Base-by-base conservation (phyloP, 2,113 vertebrate species). In the Dunckerocampus dactyliophorus region DNA sequence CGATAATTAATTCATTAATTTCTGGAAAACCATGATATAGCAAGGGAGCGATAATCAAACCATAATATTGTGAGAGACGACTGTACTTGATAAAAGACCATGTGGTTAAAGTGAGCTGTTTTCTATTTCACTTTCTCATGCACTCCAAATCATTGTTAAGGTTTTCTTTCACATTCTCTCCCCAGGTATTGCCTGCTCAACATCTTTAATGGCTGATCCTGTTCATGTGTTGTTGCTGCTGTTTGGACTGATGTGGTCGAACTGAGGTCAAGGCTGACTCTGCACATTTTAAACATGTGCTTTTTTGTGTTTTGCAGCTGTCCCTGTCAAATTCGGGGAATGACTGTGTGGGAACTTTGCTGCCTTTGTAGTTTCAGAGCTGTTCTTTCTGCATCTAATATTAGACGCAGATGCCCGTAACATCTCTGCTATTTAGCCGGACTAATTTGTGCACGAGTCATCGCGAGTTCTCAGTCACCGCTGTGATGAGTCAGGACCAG, bases 341-440 rank as follows among this genome's bases (percentile, higher is more conserved):
- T 11, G 66, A 67, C 68, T 12, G 37, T 11, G 37, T 39, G 37
- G 37, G 37, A 39, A 39, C 37, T 11, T 1, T 6, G 37, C 9
- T 12, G 37, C 9, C 37, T 39, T 12, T 39, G 37, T 8, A 9
- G 37, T 39, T 39, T 39, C 37, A 39, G 37, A 39, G 37, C 37
- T 39, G 37, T 8, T 3, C 37, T 39, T 39, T 12, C 37, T 39
- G 65, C 60, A 62, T 71, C 67, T 77, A 67, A 80, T 76, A 85
- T 83, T 75, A 82, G 77, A 76, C 19, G 24, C 83, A 76, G 68
- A 81, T 82, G 82, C 79, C 47, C n/a, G 60, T 75, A 69, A 39
- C 6, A 20, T 72, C 11, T 51, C n/a, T 69, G 61, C 11, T 61
- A 52, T 76, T 69, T 76, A 63, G 53, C 70, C 61, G 24, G 43